Percentiles rank a stretch among this genome's conserved stretches.
These are phyloP conservation scores for Platorchestia sp. DNA, from an alignment of 1,140 invertebrate genomes.

Conservation along the genomic window DNA sequence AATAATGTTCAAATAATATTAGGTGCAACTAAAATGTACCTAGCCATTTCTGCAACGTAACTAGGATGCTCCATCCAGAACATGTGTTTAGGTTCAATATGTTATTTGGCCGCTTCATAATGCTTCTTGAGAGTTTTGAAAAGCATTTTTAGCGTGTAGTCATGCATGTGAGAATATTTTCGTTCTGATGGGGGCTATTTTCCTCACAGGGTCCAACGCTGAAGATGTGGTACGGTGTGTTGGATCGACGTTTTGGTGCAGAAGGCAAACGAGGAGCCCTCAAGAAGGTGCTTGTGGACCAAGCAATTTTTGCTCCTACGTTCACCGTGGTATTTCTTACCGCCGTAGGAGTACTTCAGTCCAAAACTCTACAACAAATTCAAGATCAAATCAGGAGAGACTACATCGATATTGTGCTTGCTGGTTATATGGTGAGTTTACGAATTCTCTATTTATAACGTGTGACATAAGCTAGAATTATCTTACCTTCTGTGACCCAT, in stretches of 20 bases:
- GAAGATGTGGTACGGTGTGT: constrained; percentile 79
- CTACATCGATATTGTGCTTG: constrained; percentile 79
- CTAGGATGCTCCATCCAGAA: too few relatives aligned
- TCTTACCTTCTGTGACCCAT: not conserved
- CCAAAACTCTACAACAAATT: constrained; percentile 74
- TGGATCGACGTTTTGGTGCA: constrained; percentile 76
- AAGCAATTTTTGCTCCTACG: constrained; percentile 78
- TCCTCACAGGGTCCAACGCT: constrained; percentile 79
- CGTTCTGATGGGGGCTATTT: too few relatives aligned
- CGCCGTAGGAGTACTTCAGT: constrained; percentile 76
- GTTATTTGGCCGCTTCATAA: too few relatives aligned
- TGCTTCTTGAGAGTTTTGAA: too few relatives aligned
- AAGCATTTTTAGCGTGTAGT: too few relatives aligned
- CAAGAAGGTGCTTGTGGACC: constrained; percentile 84
- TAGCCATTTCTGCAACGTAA: too few relatives aligned
- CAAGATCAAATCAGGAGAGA: constrained; percentile 76
- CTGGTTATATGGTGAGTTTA: constrained; percentile 79
- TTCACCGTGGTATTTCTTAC: constrained; percentile 77
- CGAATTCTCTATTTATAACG: constrained; percentile 10
- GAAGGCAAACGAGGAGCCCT: constrained; percentile 74
- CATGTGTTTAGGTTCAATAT: too few relatives aligned
- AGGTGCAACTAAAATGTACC: too few relatives aligned
- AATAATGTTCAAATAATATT: too few relatives aligned
- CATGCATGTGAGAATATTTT: too few relatives aligned
- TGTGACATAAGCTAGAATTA: not conserved